Evolutionary conservation across 2,888 invertebrate species (phyloP), one percentile per base, ranked within the genome.

Genomic region (Eilema depressum): DNA sequence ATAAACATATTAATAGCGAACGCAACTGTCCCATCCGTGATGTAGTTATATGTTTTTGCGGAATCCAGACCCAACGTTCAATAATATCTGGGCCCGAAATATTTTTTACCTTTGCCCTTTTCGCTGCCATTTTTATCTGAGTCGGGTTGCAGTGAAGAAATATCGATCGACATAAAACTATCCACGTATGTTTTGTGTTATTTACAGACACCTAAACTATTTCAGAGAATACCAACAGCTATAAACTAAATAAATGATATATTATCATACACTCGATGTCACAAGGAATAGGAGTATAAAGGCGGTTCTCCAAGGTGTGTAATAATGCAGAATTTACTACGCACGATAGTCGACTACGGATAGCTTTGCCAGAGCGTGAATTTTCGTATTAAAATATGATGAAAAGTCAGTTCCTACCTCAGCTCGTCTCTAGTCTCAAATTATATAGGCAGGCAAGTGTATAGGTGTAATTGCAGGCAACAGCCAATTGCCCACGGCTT

Each of bases 71-170:
- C 30, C 28, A 61, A 62, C 17, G 30, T 59, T 59, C 33, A 20
- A 37, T 47, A 69, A 73, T 59, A 68, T 33, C 53, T 61, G 53
- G n/a, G 47, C 10, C 25, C 12, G 8, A 59, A 64, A 64, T 47
- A 66, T 37, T 56, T 69, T 75, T 71, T 66, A 60, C 66, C 33
- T 69, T 66, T 74, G 64, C 59, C 53, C 25, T 26, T 59, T 30
- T 23, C 56, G 53, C 33, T 30, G 28, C 8, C 23, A 41, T 17
- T 63, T 74, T 53, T 63, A 56, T 63, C 37, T 23, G 53, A 41
- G 47, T 41, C 60, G 33, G 66, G 12, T 57, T 73, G 69, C 65
- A 71, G 47, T 28, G 30, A 62, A n/a, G n/a, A 33, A 64, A 30
- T 65, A 69, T 69, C 28, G 69, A 69, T 25, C 60, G 28, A 61